Base-by-base conservation (phyloP, 2,113 vertebrate genomes). In the Panthera tigris region DNA sequence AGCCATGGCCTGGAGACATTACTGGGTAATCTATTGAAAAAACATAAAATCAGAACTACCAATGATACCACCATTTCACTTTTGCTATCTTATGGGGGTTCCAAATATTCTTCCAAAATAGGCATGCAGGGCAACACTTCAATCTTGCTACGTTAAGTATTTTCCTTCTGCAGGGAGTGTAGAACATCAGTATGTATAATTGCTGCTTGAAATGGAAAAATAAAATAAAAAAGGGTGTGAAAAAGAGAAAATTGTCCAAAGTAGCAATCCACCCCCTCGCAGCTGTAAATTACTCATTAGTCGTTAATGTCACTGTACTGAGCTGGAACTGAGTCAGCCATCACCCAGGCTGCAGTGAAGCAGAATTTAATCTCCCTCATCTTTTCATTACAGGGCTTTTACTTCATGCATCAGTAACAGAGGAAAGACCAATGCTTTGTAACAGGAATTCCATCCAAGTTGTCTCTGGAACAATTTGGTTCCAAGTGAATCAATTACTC, bases 231-330 rank as follows among this genome's bases (percentile, higher is more conserved):
- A 86, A 69, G 48, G 80, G 85, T 91, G 82, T 36, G 31, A 96
- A 90, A 92, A 92, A 94, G 82, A 86, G 92, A 98, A 98, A 98
- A 97, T 96, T 95, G 90, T 95, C 95, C 97, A 55, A 96, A 96
- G 88, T 89, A 97, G 98, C 91, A 96, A 95, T 23, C 98, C 98
- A 80, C 98, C 98, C 98, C 98, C 98, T 98, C 98, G 66, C 98
- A 98, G 98, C 98, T 99, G 98, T 98, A 99, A 98, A 98, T 98
- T 98, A 98, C 98, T 99, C 98, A 98, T 99, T 98, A 98, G 98
- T 98, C 95, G 63, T 98, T 99, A 98, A 98, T 96, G 97, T 10
- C 93, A 97, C 61, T 36, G 80, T 73, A 8, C 96, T 96, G 97
- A 98, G 98, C 97, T 82, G 80, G 94, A 95, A 97, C 98, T 99